These are phyloP conservation scores for Euborellia annulipes DNA, from an alignment of 1,140 invertebrate genomes.

Conservation along the genomic window DNA sequence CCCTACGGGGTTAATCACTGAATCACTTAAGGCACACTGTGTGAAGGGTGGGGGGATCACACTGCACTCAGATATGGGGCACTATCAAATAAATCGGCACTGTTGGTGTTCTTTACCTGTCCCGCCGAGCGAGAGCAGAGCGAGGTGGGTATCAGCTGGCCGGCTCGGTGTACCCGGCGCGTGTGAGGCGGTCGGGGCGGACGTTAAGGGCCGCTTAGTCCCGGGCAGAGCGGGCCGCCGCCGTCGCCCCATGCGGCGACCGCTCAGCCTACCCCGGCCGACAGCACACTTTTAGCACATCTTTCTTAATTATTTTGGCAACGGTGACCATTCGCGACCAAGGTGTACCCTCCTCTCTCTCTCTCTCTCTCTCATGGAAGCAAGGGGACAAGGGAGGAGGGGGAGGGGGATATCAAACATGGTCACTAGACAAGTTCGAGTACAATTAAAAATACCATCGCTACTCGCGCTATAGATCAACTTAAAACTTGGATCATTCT, in stretches of 20 bases:
- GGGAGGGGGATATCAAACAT: too few species aligned
- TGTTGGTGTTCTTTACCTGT: too few species aligned
- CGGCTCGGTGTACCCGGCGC: slow-evolving; percentile 11
- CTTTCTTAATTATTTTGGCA: slow-evolving; percentile 64
- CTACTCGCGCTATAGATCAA: too few species aligned
- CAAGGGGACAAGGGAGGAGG: too few species aligned
- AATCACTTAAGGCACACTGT: slow-evolving; percentile 36
- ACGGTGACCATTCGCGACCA: slow-evolving; percentile 23
- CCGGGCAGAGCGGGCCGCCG: slow-evolving; percentile 26
- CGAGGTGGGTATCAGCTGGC: slow-evolving; percentile 19
- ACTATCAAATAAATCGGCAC: too few species aligned
- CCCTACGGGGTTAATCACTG: too few species aligned
- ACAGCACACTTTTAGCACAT: slow-evolving; percentile 47
- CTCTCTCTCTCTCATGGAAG: too few species aligned
- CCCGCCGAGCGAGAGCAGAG: slow-evolving; percentile 22
- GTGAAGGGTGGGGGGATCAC: slow-evolving; percentile 25
- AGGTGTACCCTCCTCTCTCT: too few species aligned
- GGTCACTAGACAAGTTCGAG: too few species aligned
- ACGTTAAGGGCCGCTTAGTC: slow-evolving; percentile 32
- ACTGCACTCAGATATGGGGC: slow-evolving; percentile 31
- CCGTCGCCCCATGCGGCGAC: slow-evolving; percentile 13
- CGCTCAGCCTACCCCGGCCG: slow-evolving; percentile 30
- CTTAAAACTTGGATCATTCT: too few species aligned
- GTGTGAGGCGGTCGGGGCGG: slow-evolving; percentile 30
- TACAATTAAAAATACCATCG: too few species aligned